These are phyloP conservation scores for Melinaea menophilus DNA, from an alignment of 2,888 invertebrate species.

Conservation along the genomic window DNA sequence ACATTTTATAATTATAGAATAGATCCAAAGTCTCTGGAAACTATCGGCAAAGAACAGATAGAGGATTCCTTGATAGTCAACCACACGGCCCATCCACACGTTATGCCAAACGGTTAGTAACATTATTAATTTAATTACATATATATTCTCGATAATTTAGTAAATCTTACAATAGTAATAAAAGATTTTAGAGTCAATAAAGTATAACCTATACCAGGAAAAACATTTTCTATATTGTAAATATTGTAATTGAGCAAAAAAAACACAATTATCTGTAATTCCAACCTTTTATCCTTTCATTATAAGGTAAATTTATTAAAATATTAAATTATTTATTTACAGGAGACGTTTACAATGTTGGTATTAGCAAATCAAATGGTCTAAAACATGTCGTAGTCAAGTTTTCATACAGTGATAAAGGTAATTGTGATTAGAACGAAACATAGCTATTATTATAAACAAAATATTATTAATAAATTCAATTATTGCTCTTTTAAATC, in stretches of 20 bases:
- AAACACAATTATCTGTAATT: no score
- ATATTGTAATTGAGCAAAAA: background rate
- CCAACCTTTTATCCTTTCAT: background rate
- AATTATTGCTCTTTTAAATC: no score
- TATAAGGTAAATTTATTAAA: background rate
- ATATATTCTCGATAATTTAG: no score
- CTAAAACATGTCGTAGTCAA: conserved; percentile 42
- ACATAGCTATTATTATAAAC: background rate
- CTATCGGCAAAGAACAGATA: conserved; percentile 29
- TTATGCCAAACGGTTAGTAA: conserved; percentile 32
- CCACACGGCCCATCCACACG: conserved; percentile 37
- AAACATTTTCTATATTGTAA: no score
- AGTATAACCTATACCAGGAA: no score
- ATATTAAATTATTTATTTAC: conserved; percentile 13
- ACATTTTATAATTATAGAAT: conserved; percentile 23
- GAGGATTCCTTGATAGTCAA: conserved; percentile 27
- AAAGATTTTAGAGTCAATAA: no score
- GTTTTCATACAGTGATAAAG: conserved; percentile 88
- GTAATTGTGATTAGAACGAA: conserved; percentile 82
- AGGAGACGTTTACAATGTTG: conserved; percentile 36
- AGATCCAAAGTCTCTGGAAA: conserved; percentile 32
- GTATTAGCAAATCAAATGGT: conserved; percentile 26
- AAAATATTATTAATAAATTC: conserved; percentile 14
- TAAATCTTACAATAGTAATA: no score
- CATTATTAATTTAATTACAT: no score